Evolutionary conservation across 2,797 vertebrate species (phyloP).

Genomic region (Oreochromis grahami): DNA sequence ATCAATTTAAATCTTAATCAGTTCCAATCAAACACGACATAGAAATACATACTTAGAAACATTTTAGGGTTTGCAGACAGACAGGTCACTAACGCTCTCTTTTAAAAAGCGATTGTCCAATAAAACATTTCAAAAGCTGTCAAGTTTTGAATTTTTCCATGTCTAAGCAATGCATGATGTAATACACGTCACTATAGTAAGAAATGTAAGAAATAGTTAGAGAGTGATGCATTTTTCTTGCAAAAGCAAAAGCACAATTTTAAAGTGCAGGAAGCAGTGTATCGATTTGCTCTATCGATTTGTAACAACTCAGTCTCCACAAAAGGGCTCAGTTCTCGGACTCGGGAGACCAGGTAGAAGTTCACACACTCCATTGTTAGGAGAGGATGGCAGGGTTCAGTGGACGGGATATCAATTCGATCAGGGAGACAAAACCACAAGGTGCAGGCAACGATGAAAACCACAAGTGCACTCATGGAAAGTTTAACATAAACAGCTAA

Average conservation of each 20-base stretch:
- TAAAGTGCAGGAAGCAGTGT: background rate
- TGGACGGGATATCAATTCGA: background rate
- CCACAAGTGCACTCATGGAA: background rate
- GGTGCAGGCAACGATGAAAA: background rate
- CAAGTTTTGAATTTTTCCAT: background rate
- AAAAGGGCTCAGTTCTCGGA: background rate
- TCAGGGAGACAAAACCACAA: background rate
- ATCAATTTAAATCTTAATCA: conserved; percentile 13
- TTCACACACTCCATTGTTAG: background rate
- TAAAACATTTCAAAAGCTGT: background rate
- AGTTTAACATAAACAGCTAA: background rate
- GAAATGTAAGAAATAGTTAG: background rate
- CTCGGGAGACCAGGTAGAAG: background rate
- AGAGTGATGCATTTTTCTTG: background rate
- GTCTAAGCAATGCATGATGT: background rate
- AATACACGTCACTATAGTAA: accelerated
- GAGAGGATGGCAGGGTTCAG: background rate
- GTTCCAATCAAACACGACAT: conserved; percentile 6
- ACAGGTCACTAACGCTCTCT: background rate
- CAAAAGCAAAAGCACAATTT: background rate
- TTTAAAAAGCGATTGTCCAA: background rate
- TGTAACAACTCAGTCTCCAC: background rate
- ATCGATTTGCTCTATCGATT: background rate
- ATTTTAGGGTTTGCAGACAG: background rate
- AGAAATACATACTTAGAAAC: conserved; percentile 5